Evolutionary conservation across 2,888 invertebrate genomes (phyloP), one percentile per base, ranked within the genome.

Genomic region (Pantelozetes paolii): DNA sequence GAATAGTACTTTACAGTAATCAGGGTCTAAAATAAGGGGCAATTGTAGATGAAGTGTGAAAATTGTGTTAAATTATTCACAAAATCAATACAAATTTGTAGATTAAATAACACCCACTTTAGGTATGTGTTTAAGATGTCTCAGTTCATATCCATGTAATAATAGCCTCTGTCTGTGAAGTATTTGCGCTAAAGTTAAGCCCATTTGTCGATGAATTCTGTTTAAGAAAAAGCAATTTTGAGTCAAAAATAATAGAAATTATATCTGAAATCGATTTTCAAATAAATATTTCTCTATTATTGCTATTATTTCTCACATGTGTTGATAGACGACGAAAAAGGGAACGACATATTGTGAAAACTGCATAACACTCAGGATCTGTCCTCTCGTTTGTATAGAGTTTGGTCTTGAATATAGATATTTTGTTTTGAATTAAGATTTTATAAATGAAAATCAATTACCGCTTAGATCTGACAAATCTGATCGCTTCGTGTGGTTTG

Each of bases 321-420:
- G 86, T 78, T 88, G 88, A 82, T 88, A 92, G 2, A 91, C 87
- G 62, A 88, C 85, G 77, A 89, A 88, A 62, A 82, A 80, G 15
- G 91, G 91, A 81, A 89, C 86, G 75, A 92, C 85, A 79, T 89
- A 90, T 80, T 88, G 88, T 79, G 90, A 90, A 82, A 93, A 92
- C 81, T 91, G 89, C 80, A 90, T 88, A 48, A 92, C 89, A 80
- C 90, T 90, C 67, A 88, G 84, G 77, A 93, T 90, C 84, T 93
- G 93, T 0, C 89, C 88, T 18, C 89, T 86, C 0, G 91, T 92
- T 84, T 93, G 93, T 48, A 93, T 89, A 0, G 92, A 88, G 75
- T 88, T 87, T 0, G 90, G 89, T 57, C 93, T 84, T 77, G 59
- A 80, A 77, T 64, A 13, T n/a, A 36, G 48, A 28, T 40, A 32